Base-by-base conservation (phyloP, 35 echinoderm and acorn worm genomes). In the Diadema setosum region DNA sequence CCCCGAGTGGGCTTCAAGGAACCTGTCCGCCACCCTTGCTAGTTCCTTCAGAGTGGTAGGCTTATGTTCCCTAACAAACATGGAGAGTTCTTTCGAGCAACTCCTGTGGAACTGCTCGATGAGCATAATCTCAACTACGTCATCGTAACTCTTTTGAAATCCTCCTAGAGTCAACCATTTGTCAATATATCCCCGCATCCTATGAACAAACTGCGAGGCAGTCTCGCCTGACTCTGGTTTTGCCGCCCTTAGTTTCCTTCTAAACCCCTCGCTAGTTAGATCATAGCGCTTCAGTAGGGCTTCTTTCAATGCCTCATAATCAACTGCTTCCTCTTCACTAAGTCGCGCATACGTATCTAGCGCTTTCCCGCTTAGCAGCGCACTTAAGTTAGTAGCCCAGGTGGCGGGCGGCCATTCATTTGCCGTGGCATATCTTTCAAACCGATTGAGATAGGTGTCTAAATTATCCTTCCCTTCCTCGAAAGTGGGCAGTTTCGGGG, bases 211-310 rank as follows among this genome's bases (percentile, higher is more conserved):
- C 27, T 96, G 94, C 20, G 65, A 9, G 7, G 75, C 65, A 3
- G 80, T 46, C 50, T 96, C 89, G n/a, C 85, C 67, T 40, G 9
- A 18, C 15, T 88, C 85, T 31, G 76, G 89, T 30, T 63, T 74
- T 33, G 58, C 63, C 9, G 61, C 50, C 1, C 81, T 12, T 24
- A 96, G 91, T 56, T 96, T 96, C 11, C 48, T 40, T 46, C 86
- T 69, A 55, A 94, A 90, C 16, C 91, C 91, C 24, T 94, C 86
- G 15, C 84, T 82, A n/a, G 85, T 89, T n/a, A n/a, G n/a, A n/a
- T n/a, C n/a, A n/a, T n/a, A n/a, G n/a, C n/a, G n/a, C n/a, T n/a
- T n/a, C n/a, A n/a, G n/a, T n/a, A n/a, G n/a, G n/a, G n/a, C n/a
- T n/a, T n/a, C n/a, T n/a, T n/a, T n/a, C n/a, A n/a, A n/a, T n/a